Base-by-base conservation (phyloP, 1,140 invertebrate species). In the Lepeophtheirus salmonis region DNA sequence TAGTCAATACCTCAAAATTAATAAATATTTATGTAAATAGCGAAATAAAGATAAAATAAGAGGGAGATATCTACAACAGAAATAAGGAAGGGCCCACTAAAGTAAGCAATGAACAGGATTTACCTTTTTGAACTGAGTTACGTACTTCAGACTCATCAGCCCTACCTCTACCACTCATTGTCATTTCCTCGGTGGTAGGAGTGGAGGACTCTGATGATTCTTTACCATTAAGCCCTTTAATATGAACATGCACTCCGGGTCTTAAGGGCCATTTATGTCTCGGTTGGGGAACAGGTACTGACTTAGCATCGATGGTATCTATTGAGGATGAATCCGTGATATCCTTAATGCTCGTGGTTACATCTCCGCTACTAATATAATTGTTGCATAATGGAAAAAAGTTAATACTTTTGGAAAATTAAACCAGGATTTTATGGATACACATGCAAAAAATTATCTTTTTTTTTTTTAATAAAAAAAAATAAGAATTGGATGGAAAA, bases 161-260 rank as follows among this genome's bases (percentile, higher is more conserved):
- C 30, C n/a, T 41, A 41, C 30, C 30, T 41, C 30, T 41, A n/a
- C 6, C 30, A n/a, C n/a, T 41, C 3, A 48, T 25, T 17, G 52
- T 63, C 12, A 54, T 60, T 51, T 26, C 60, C 50, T 41, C 20
- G 23, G 56, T 51, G 21, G 65, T 55, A 30, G 63, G 61, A 22
- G 64, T 64, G 20, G 63, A 63, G n/a, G 22, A 62, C 48, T 6
- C 6, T 20, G 21, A 59, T 1, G 21, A 10, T 17, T 25, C 25
- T 20, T 49, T 49, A n/a, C 20, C 17, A 23, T 80, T 78, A 62
- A 78, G 75, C 66, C 79, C 80, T 73, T 86, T 87, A 30, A 88
- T 82, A 71, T 89, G 86, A 50, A 88, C 82, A 60, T 89, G 75
- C 50, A 89, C 85, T 23, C 86, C 87, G 1, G 86, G 86, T 67